A percentile compares a stretch with the other conserved stretches of the same genome.
Conservation (phyloP, 2,797 vertebrate genomes). For the Odontamblyopus lacepedii region DNA sequence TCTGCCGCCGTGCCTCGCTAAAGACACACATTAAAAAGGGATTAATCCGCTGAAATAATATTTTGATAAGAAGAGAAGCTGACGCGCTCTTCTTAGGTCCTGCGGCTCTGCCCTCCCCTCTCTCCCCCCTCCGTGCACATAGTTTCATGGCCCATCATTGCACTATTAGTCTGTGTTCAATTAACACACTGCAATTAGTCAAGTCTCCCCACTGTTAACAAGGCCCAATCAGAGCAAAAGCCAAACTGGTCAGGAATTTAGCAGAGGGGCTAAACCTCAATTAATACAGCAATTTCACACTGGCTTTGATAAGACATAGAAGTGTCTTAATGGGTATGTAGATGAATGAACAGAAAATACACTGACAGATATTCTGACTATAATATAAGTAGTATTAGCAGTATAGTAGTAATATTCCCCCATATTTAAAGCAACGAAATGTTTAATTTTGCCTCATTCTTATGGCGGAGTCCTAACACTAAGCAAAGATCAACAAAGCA, state of each 20-base stretch:
- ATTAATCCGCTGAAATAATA: constrained; percentile 84
- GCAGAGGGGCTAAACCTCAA: constrained; percentile 13
- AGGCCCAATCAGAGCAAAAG: constrained; percentile 56
- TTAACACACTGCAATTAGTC: constrained; percentile 69
- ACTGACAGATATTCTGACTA: not conserved
- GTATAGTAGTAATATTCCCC: no score
- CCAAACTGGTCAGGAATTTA: constrained; percentile 44
- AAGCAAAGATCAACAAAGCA: no score
- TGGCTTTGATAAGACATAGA: not conserved
- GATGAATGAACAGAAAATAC: not conserved
- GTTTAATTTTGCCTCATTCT: no score
- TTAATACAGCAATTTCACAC: constrained; percentile 2
- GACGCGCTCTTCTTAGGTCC: constrained; percentile 43
- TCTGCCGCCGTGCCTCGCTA: constrained; percentile 68
- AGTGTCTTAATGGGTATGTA: not conserved
- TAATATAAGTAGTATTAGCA: no score
- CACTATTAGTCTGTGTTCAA: constrained; percentile 65
- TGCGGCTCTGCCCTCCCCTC: constrained; percentile 46
- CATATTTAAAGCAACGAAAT: no score
- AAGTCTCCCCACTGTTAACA: constrained; percentile 56
- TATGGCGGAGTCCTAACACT: no score
- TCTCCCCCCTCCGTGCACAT: constrained; percentile 50
- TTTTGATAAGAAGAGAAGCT: constrained; percentile 79
- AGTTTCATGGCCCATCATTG: constrained; percentile 55
- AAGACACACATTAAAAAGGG: constrained; percentile 83